Percentiles rank a stretch among this genome's conserved stretches.
Conservation (phyloP, 2,113 vertebrate species). For the Archocentrus centrarchus region DNA sequence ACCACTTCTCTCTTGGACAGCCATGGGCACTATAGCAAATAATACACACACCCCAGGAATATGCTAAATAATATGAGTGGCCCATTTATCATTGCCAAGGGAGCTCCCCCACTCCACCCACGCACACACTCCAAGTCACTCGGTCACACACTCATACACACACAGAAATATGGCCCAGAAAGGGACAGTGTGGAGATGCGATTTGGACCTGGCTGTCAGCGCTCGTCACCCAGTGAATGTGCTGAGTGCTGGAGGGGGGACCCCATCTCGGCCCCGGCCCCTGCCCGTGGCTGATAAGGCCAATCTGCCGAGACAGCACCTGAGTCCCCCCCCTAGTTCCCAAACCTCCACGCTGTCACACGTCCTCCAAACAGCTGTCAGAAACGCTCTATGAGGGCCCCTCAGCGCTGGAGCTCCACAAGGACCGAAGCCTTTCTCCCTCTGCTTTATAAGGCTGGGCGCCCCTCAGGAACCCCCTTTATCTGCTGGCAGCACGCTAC, state of each 20-base stretch:
- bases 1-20: slow-evolving; percentile 38
- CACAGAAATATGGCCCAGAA: neutral
- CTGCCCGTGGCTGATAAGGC: slow-evolving; percentile 74
- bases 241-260: neutral
- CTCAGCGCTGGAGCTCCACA: slow-evolving; percentile 4
- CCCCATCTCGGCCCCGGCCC: slow-evolving; percentile 27
- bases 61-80: slow-evolving; percentile 66
- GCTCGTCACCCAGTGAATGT: slow-evolving; percentile 59
- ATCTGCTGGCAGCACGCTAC: slow-evolving; percentile 46
- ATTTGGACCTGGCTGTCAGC: slow-evolving; percentile 70
- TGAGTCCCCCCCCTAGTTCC: slow-evolving; percentile 51
- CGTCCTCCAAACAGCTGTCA: slow-evolving; percentile 65
- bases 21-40: slow-evolving; percentile 50
- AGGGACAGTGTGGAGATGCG: slow-evolving; percentile 52
- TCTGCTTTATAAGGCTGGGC: neutral
- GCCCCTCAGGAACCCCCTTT: slow-evolving; percentile 18
- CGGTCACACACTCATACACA: neutral
- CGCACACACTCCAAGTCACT: slow-evolving; percentile 37
- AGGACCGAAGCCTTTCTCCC: neutral
- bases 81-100: slow-evolving; percentile 77
- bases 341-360: slow-evolving; percentile 61
- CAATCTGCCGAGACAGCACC: slow-evolving; percentile 65
- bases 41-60: slow-evolving; percentile 72
- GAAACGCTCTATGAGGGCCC: slow-evolving; percentile 32
- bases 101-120: slow-evolving; percentile 38